phyloP scores from a whole-genome alignment of 2,113 vertebrate species.

The Tricholaema leucomelas region DNA sequence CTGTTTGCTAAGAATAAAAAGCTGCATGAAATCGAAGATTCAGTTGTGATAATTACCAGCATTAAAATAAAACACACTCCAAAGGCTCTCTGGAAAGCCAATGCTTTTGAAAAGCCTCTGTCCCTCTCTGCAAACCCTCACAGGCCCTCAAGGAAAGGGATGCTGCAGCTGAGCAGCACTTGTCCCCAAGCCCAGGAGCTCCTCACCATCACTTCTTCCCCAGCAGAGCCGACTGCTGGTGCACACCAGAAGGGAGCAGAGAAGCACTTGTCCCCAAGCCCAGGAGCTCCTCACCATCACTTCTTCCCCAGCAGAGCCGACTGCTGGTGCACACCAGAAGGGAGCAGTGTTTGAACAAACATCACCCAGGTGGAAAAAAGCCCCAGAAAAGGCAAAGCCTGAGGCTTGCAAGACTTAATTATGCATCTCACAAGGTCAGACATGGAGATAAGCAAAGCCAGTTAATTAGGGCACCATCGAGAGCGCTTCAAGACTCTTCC shows the following conservation, averaged over 20 bases:
- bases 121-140: neutral
- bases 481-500: neutral
- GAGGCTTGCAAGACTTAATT: neutral
- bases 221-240: neutral
- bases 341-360: neutral
- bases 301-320: neutral
- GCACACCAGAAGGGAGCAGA: rapidly evolving
- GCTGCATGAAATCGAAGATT: constrained; percentile 17
- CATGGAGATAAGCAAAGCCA: neutral
- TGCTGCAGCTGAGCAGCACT: neutral
- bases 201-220: neutral
- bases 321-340: rapidly evolving
- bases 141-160: neutral
- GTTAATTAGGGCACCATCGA: neutral
- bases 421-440: neutral
- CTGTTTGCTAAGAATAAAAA: constrained; percentile 66
- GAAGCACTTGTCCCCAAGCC: neutral
- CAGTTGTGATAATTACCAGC: constrained; percentile 39
- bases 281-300: neutral
- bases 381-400: neutral
- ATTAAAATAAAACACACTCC: constrained; percentile 28
- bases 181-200: neutral
- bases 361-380: neutral
- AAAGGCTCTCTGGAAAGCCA: constrained; percentile 4
- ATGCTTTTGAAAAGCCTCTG: neutral